Percentiles rank a stretch among this genome's conserved stretches.
These are phyloP conservation scores for Montipora foliosa DNA, from an alignment of 64 coral and sea anemone genomes.

Conservation along the genomic window DNA sequence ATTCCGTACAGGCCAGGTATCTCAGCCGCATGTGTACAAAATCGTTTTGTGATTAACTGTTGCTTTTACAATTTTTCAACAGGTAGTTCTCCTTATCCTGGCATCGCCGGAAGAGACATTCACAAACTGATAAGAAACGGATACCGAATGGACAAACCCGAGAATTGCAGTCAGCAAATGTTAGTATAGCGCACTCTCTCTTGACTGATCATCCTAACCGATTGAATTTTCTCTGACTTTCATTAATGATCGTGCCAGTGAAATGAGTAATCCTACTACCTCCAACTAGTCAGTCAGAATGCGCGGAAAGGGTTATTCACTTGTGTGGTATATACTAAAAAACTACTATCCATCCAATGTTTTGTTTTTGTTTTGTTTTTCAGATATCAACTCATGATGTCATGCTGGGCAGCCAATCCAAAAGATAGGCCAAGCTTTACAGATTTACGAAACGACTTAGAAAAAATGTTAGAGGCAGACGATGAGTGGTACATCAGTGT, in stretches of 20 bases:
- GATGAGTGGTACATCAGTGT: constrained; percentile 85
- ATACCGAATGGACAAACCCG: constrained; percentile 95
- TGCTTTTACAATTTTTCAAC: background rate
- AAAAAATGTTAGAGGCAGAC: constrained; percentile 78
- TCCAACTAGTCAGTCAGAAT: no score
- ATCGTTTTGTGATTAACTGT: background rate
- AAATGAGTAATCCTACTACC: no score
- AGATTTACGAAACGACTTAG: constrained; percentile 77
- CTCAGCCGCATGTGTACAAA: background rate
- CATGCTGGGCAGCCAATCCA: constrained; percentile 68
- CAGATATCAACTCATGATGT: constrained; percentile 82
- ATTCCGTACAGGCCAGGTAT: background rate
- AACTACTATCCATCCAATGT: no score
- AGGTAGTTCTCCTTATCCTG: constrained; percentile 86
- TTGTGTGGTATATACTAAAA: no score
- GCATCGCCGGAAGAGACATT: constrained; percentile 79
- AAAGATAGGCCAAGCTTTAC: constrained; percentile 82
- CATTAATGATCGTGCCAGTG: no score
- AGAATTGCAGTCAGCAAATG: constrained; percentile 85
- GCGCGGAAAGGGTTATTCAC: no score
- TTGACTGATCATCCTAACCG: no score
- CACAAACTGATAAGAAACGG: constrained; percentile 78
- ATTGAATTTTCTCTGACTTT: no score
- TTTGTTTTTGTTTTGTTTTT: background rate
- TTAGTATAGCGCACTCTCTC: constrained; percentile 30